Evolutionary conservation across 2,888 invertebrate species (phyloP), one percentile per base, ranked within the genome.

Genomic region (Criorhina ranunculi): DNA sequence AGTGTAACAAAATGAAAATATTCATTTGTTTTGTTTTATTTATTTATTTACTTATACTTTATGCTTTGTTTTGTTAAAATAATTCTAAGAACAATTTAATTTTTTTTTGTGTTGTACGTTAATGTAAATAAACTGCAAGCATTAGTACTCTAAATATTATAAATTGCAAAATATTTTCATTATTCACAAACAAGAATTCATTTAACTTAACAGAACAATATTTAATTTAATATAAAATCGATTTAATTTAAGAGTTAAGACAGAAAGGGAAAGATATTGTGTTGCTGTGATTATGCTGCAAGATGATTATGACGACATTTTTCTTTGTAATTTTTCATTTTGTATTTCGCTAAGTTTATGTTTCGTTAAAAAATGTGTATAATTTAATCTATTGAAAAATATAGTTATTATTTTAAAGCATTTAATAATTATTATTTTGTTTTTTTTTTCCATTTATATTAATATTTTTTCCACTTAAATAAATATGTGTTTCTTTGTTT

Each of bases 401-500:
- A 83, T 83, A 82, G 72, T 78, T 82, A 64, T 77, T 78, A 82
- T 62, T 51, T 77, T 82, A 78, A 83, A 83, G 83, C 83, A 79
- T 85, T 77, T 73, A 86, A 87, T 80, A 86, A 70, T 73, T 60
- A 40, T 73, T 75, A n/a, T 67, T 67, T 44, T 78, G 62, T 75
- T 62, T 79, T 66, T 64, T 66, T 53, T 42, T 29, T 8, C 55
- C 78, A 11, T 82, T 78, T 11, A 49, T 70, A 72, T 78, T 80
- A n/a, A 78, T 82, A 55, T 76, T 85, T 53, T 83, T 79, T n/a
- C n/a, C 80, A 86, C 81, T 82, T 87, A 72, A 86, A 73, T 86
- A 86, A 67, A 78, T 86, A 75, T 59, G 35, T 70, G 46, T 29
- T 67, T 81, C n/a, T 35, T 88, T 88, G 69, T 86, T 87, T 90